Evolutionary conservation across 2,113 vertebrate genomes (phyloP), one percentile per base, ranked within the genome.

Genomic region (Pseudorasbora parva): DNA sequence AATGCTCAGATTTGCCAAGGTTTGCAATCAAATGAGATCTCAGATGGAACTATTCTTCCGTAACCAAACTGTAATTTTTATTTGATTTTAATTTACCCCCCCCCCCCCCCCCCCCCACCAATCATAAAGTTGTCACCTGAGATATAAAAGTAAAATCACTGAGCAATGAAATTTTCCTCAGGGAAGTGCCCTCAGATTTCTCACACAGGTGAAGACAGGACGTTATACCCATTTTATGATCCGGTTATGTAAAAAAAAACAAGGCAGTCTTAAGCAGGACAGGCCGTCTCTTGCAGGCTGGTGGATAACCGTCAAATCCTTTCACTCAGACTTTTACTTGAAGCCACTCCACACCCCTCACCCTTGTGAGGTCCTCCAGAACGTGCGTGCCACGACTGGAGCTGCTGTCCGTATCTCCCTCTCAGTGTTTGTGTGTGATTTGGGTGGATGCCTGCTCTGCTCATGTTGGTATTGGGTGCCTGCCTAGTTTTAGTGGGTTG

Each of bases 401-500:
- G 37, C 27, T 80, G 72, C 69, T 64, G 47, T 81, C 76, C 80
- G 64, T 85, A 76, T 84, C 73, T 82, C 80, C 69, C 51, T 81
- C 33, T 84, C 56, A 0, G 41, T 73, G 37, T 80, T 49, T 83
- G 83, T 83, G 87, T 87, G 84, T 85, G 77, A 87, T 80, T 73
- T 85, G 86, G 76, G 75, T 83, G 81, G 73, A 75, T 87, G 84
- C 83, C 84, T 85, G 86, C 72, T 78, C 27, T 62, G 84, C 76
- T 83, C 76, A 71, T 85, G 86, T 85, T 79, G 78, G 86, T 82
- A 66, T 87, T 86, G 84, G 86, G 82, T 64, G 73, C 71, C 68
- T 89, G 88, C 86, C 83, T 84, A 87, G 83, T 79, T 86, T 84
- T 86, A 82, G 75, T 72, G 69, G 76, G 59, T 86, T 47, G 77